Percentiles rank a stretch among this genome's conserved stretches.
phyloP scores from a whole-genome alignment of 2,888 invertebrate species.

The Drosophila niveifrons region DNA sequence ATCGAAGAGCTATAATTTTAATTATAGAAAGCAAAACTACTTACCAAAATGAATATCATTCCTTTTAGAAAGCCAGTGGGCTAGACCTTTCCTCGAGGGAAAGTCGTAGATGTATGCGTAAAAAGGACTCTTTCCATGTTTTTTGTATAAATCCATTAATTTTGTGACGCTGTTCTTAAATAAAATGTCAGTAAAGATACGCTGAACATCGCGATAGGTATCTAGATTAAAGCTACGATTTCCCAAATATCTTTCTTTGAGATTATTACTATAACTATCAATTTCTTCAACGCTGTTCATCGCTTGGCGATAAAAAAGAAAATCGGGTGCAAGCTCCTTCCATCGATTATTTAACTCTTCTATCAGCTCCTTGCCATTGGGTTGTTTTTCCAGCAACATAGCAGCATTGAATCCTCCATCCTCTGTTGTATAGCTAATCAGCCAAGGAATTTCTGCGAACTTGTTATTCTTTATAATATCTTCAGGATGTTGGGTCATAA shows the following conservation, averaged over 20 bases:
- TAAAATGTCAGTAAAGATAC: constrained; percentile 89
- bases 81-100: constrained; percentile 87
- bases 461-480: constrained; percentile 10
- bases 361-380: constrained; percentile 17
- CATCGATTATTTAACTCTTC: constrained; percentile 15
- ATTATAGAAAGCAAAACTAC: neutral
- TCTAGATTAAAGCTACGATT: constrained; percentile 60
- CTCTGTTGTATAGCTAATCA: constrained; percentile 5
- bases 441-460: neutral
- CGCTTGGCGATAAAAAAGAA: constrained; percentile 3
- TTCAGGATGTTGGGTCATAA: neutral
- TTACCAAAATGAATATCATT: constrained; percentile 86
- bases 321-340: constrained; percentile 15
- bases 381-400: constrained; percentile 6
- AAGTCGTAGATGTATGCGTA: constrained; percentile 87
- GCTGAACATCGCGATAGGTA: constrained; percentile 82
- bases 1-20: neutral
- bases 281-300: neutral
- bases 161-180: constrained; percentile 88
- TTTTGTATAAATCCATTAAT: constrained; percentile 87
- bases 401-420: constrained; percentile 21
- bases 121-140: constrained; percentile 87
- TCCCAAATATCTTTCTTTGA: constrained; percentile 13
- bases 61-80: constrained; percentile 86
- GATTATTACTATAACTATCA: neutral